Percentiles rank a stretch among this genome's conserved stretches.
These are phyloP conservation scores for Alcis repandata DNA, from an alignment of 2,888 invertebrate species.

Conservation along the genomic window DNA sequence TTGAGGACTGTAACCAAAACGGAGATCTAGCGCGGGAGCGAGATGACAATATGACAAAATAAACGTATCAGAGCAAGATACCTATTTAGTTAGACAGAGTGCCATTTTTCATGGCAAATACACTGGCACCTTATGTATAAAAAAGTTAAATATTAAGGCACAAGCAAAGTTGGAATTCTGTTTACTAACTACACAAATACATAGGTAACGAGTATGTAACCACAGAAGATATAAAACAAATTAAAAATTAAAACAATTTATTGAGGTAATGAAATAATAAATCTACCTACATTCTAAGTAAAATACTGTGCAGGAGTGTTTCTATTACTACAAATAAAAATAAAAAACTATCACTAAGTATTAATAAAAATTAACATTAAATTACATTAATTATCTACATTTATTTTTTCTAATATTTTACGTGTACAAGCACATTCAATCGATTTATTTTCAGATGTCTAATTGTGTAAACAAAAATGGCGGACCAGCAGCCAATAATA, in stretches of 20 bases:
- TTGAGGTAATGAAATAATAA: constrained; percentile 23
- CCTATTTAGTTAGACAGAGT: too few relatives aligned
- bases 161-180: not conserved
- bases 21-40: too few relatives aligned
- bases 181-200: not conserved
- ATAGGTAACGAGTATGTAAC: constrained; percentile 2
- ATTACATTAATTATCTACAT: constrained; percentile 11
- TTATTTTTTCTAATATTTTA: not conserved
- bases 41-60: too few relatives aligned
- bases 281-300: constrained; percentile 14
- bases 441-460: too few relatives aligned
- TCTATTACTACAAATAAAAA: constrained; percentile 13
- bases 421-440: not conserved
- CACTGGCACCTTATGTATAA: not conserved
- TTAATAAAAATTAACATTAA: not conserved
- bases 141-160: not conserved
- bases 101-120: too few relatives aligned
- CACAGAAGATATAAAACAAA: constrained; percentile 30
- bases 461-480: too few relatives aligned
- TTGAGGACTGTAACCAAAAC: too few relatives aligned
- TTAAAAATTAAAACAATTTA: constrained; percentile 26
- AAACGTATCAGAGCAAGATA: too few relatives aligned
- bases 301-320: constrained; percentile 28
- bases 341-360: constrained; percentile 8
- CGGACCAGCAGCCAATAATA: too few relatives aligned